Base-by-base conservation (phyloP, 2,888 invertebrate species). In the Mimumesa dahlbomi region DNA sequence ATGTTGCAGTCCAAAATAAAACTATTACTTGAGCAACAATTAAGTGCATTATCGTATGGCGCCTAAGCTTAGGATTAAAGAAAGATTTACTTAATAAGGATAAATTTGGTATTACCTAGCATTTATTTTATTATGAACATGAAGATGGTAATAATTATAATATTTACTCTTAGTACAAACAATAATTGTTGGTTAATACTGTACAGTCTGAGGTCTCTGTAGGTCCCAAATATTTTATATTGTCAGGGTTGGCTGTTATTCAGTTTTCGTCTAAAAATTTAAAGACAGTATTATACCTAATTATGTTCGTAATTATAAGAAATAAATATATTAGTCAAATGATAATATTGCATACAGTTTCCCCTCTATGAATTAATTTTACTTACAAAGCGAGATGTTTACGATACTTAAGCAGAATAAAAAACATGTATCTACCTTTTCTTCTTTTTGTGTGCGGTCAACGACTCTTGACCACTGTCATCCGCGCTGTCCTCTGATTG, bases 381-480 rank as follows among this genome's bases (percentile, higher is more conserved):
- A 38, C 38, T 50, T 38, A 14, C 2, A 21, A 19, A 13, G 11
- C 14, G 13, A 18, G 45, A 45, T 22, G 5, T 7, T 40, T n/a
- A 40, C 5, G 5, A 25, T 42, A 43, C 57, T 9, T n/a, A 25
- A 13, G 61, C 29, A 29, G 16, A 7, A 54, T 43, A 42, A 43
- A 40, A 50, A 25, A 22, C 1, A 36, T 54, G 16, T 16, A 13
- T 19, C 18, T 84, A 90, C 90, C 94, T 93, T 84, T 95, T 94
- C 87, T 94, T 94, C 85, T 93, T 93, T 87, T 97, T 97, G 87
- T 96, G 96, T 38, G 96, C 95, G 53, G 96, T 94, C 57, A 97
- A 92, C 79, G 96, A 96, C 87, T 96, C 97, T 89, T 97, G 96
- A 0, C 97, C 97, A 83, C 96, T 97, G 69, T 92, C 92, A 14